Evolutionary conservation across 2,888 invertebrate species (phyloP), one percentile per base, ranked within the genome.

Genomic region (Andricus curvator): DNA sequence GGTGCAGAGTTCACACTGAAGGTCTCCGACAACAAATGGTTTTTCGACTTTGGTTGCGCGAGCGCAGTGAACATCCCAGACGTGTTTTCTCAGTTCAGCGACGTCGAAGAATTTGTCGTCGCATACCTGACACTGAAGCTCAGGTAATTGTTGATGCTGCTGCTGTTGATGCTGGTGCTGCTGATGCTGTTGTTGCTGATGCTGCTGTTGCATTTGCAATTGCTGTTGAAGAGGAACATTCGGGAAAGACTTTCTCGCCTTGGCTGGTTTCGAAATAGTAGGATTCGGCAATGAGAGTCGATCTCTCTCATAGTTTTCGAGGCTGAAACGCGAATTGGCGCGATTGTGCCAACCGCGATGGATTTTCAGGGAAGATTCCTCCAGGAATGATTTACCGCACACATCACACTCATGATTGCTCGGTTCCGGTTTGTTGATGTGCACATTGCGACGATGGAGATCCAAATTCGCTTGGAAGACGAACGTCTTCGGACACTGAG

Each of bases 301-400:
- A 51, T 44, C 41, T 17, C 29, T 37, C 2, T 25, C 41, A 11
- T 64, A 20, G 25, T 84, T 15, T 82, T 84, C 41, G 33, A 60
- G 11, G 77, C 85, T 85, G 15, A 89, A 80, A 17, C 84, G 93
- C 80, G 85, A 94, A 85, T 91, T 95, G 91, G 88, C 94, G 88
- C 89, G 94, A 91, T 92, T 95, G 93, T 92, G 96, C 93, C 89
- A 95, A 90, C 94, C 95, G 91, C 92, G 94, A 91, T 94, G 96
- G 92, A 93, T 95, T 77, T 95, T 95, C 44, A 96, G 90, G 17
- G 96, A 95, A 25, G 94, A 93, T 33, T 95, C 95, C 20, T 95
- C 95, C 82, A 94, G 94, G 77, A 96, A 94, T 0, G 94, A 93
- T 83, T 95, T 95, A 2, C 95, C 95, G 85, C 96, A 96, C 78